Conservation (phyloP, 1,140 invertebrate species). For the Formica exsecta region DNA sequence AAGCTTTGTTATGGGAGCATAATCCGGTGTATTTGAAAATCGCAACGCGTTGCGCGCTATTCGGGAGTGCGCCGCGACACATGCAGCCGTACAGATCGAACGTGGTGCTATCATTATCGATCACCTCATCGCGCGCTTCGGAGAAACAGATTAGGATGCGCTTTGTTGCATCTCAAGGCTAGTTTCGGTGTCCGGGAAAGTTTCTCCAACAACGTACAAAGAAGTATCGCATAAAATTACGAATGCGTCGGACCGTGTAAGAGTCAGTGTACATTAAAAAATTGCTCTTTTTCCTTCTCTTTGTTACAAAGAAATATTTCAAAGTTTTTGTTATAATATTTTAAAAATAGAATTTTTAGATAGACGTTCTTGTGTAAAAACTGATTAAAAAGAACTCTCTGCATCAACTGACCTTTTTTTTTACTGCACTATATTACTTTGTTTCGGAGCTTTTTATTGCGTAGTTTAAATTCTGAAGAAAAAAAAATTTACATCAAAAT, state of each 20-base stretch:
- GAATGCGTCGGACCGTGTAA: neutral
- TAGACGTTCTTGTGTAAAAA: too few relatives aligned
- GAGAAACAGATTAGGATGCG: conserved; percentile 5
- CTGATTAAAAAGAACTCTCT: too few relatives aligned
- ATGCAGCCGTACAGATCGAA: conserved; percentile 26
- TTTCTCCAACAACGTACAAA: neutral
- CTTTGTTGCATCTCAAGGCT: conserved; percentile 1
- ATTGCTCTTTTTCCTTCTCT: neutral
- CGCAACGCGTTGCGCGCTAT: too few relatives aligned
- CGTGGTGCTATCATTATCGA: neutral
- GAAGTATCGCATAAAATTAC: neutral
- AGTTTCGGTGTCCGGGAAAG: conserved; percentile 24
- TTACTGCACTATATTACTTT: too few relatives aligned
- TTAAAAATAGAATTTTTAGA: too few relatives aligned
- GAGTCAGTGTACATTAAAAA: neutral
- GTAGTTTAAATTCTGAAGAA: too few relatives aligned
- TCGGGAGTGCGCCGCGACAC: conserved; percentile 47
- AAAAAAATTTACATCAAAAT: too few relatives aligned
- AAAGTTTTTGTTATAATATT: too few relatives aligned
- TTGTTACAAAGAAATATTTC: too few relatives aligned
- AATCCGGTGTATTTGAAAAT: conserved; percentile 15
- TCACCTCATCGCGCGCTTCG: neutral
- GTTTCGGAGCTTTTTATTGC: too few relatives aligned
- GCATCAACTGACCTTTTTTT: too few relatives aligned
- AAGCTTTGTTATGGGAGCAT: conserved; percentile 25